A percentile compares a stretch with the other conserved stretches of the same genome.
Conservation (phyloP, 1,140 invertebrate species). For the Melitaea cinxia region DNA sequence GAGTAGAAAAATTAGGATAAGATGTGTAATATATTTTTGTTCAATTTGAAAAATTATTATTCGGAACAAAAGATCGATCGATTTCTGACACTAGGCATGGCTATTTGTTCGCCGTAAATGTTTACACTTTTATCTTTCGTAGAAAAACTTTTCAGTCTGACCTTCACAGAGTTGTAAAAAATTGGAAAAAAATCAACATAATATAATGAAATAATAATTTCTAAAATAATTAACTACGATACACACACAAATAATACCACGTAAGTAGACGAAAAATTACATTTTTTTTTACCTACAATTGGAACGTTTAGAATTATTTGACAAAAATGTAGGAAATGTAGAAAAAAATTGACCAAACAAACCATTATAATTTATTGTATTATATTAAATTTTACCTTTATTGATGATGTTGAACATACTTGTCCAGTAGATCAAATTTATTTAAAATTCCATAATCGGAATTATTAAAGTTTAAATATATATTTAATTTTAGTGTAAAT, state of each 20-base stretch:
- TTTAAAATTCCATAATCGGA: no score
- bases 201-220: not conserved
- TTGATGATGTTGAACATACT: not conserved
- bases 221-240: no score
- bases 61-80: not conserved
- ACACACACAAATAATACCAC: no score
- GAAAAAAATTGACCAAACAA: no score
- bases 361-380: no score
- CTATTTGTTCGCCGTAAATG: not conserved
- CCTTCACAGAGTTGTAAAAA: not conserved
- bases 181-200: not conserved
- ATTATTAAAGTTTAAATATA: no score
- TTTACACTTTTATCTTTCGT: slow-evolving; percentile 8
- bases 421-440: not conserved
- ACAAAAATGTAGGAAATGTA: not conserved
- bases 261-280: no score
- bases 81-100: not conserved
- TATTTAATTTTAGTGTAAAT: not conserved
- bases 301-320: no score
- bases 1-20: slow-evolving; percentile 27
- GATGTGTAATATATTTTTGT: not conserved
- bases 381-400: no score
- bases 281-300: no score
- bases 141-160: not conserved
- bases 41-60: not conserved